Evolutionary conservation across 1,140 invertebrate species (phyloP), one percentile per base, ranked within the genome.

Genomic region (Drusus annulatus): DNA sequence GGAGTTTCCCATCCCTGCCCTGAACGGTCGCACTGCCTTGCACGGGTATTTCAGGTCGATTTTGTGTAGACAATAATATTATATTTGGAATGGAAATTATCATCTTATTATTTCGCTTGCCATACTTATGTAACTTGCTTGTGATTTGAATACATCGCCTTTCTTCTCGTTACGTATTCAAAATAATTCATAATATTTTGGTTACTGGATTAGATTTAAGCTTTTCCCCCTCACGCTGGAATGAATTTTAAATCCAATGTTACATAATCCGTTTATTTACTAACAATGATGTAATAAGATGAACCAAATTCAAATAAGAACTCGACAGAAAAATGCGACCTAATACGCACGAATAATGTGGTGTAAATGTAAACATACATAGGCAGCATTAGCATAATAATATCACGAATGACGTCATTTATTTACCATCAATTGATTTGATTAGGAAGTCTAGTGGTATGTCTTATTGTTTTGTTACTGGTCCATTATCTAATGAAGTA

Each of bases 401-500:
- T 71, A 36, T 23, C 68, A 56, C 25, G 51, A 21, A 58, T 74
- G 71, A 74, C 71, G 71, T 74, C 71, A 74, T 74, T 56, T 74
- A 74, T 56, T 74, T 74, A 74, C 71, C 54, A 56, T 23, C 71
- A 56, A 74, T 56, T 74, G 21, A 74, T 74, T 74, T 74, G 71
- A 74, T 74, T 58, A 74, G 71, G 71, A 71, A 71, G 68, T 51
- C 23, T 63, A 23, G 19, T 4, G 6, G 17, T 4, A 1, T 51
- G 23, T 74, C 68, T 51, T 74, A 58, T 74, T 74, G 71, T 74
- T 74, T 69, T 69, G 65, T 50, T 69, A 36, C 1, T 51, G 28
- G 65, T 8, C 17, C 17, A 69, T 69, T 69, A 51, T 50, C 28
- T 69, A 69, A 69, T 50, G 19, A 50, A 69, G 45, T n/a, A 36